Evolutionary conservation across 1,140 invertebrate species (phyloP), one percentile per base, ranked within the genome.

Genomic region (Sycophaga agraensis): DNA sequence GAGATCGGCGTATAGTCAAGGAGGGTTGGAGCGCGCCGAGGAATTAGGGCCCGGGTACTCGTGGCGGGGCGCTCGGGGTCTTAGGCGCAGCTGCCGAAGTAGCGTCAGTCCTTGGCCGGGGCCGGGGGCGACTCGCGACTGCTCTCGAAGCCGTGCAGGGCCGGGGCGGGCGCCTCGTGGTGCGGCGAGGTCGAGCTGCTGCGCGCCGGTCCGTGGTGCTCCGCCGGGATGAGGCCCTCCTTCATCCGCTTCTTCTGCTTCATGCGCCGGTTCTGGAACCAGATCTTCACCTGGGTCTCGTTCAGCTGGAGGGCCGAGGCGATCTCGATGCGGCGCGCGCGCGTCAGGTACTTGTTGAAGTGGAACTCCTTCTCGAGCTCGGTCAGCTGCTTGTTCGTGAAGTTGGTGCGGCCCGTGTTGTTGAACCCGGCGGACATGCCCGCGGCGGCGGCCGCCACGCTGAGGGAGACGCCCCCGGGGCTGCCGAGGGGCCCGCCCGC

Each of bases 301-400:
- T 99, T 99, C 4, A 99, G 86, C 73, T 96, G 92, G 16, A 99
- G 82, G 1, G 94, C 90, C 1, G 94, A 92, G 0, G 97, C 97
- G 66, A 99, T 99, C 81, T 99, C 97, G 69, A 99, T 98, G 66
- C 97, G 85, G 67, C 97, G 82, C 7, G 95, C 96, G 65, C 97
- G 83, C 2, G 96, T 99, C 70, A 99, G 86, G 84, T 99, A 99
- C 82, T 98, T 98, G 83, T 98, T 98, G 81, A 97, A 99, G 81
- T 99, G 96, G 80, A 99, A 99, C 81, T 99, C 97, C 77, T 99
- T 99, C 77, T 99, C 97, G 66, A 99, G 84, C 81, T 99, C 97
- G 1, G 96, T 99, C 48, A 99, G 86, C 78, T 99, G 97, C 80
- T 99, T 98, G 76, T 97, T 99, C 51, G 95, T 98, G 82, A 99